Evolutionary conservation across 2,888 invertebrate genomes (phyloP).

Genomic region (Mellilla xanthometata): DNA sequence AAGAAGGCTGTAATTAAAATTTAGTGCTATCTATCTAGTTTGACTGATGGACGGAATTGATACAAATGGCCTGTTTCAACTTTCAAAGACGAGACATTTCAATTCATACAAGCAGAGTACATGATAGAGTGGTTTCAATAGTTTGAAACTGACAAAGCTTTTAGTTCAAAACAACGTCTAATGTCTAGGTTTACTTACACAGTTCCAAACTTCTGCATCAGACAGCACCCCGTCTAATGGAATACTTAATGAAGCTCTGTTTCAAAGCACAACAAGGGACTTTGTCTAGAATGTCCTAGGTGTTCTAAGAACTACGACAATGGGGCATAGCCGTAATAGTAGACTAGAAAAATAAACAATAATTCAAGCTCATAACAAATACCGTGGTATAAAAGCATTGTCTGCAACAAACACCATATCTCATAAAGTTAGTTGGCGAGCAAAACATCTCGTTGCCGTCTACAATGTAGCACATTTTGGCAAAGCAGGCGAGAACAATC

Average conservation of each 20-base stretch:
- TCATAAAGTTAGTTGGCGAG: conserved; percentile 75
- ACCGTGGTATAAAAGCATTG: conserved; percentile 65
- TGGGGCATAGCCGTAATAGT: conserved; percentile 33
- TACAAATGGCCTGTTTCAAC: conserved; percentile 46
- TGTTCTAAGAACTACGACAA: conserved; percentile 13
- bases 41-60: conserved; percentile 50
- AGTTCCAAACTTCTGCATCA: conserved; percentile 13
- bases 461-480: conserved; percentile 67
- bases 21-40: conserved; percentile 52
- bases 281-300: conserved; percentile 16
- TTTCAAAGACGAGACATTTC: conserved; percentile 8
- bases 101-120: conserved; percentile 1
- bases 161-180: conserved; percentile 3
- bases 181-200: conserved; percentile 14
- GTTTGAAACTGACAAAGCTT: conserved; percentile 12
- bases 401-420: conserved; percentile 62
- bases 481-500: conserved; percentile 77
- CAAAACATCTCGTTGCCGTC: conserved; percentile 61
- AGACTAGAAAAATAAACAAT: conserved; percentile 60
- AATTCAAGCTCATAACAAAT: conserved; percentile 54
- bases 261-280: conserved; percentile 1
- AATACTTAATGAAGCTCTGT: conserved; percentile 16
- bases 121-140: conserved; percentile 7
- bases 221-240: conserved; percentile 15
- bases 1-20: conserved; percentile 79